A percentile compares a stretch with the other conserved stretches of the same genome.
phyloP scores from a whole-genome alignment of 2,797 vertebrate species.

The Argyrosomus regius region DNA sequence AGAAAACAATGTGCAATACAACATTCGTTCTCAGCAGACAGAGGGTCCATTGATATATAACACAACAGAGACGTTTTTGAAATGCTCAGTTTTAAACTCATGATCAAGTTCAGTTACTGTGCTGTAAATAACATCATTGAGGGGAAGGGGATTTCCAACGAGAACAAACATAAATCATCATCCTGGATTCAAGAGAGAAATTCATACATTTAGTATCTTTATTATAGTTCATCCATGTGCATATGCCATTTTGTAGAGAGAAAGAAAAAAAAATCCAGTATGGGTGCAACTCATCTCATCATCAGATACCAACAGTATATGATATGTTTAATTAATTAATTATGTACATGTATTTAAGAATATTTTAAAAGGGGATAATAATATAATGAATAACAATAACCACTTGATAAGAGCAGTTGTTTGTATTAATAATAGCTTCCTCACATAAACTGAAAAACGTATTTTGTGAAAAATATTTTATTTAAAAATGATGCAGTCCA shows the following conservation, averaged over 20 bases:
- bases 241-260: not conserved
- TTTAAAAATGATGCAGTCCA: not conserved
- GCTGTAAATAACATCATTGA: conserved; percentile 44
- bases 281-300: not conserved
- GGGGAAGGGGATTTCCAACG: conserved; percentile 52
- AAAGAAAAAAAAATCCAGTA: too few species aligned
- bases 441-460: not conserved
- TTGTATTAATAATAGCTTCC: not conserved
- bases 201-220: not conserved
- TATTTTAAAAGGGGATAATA: not conserved
- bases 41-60: conserved; percentile 61
- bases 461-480: not conserved
- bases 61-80: conserved; percentile 52
- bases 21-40: conserved; percentile 48
- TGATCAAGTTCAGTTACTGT: conserved; percentile 60
- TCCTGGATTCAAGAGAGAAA: conserved; percentile 27
- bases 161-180: conserved; percentile 20
- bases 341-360: not conserved
- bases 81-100: conserved; percentile 62
- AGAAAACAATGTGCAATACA: conserved; percentile 17
- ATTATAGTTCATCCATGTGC: not conserved
- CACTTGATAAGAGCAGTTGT: not conserved
- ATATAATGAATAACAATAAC: not conserved
- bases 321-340: not conserved
- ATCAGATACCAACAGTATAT: too few species aligned